Conservation (phyloP, 92 coral and sea anemone genomes). For the Phenganax subtilis region DNA sequence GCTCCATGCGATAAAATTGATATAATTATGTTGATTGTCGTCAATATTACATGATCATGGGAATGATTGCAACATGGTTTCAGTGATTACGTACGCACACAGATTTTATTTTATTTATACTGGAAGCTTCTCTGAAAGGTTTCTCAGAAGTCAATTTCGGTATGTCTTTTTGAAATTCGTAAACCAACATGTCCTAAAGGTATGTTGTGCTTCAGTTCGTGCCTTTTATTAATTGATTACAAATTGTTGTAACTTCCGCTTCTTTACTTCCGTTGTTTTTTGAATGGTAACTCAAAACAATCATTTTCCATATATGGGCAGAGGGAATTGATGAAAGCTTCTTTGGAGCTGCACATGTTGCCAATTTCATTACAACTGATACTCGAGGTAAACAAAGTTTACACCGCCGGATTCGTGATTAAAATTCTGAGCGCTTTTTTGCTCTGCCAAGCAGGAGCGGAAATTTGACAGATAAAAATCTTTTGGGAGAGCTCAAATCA, state of each 20-base stretch:
- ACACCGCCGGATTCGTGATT: not conserved
- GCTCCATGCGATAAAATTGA: not conserved
- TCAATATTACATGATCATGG: not conserved
- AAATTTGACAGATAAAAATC: not conserved
- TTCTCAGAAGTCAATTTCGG: no score
- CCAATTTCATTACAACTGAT: slow-evolving; percentile 10
- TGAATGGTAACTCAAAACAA: slow-evolving; percentile 19
- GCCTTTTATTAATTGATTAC: not conserved
- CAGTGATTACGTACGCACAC: no score
- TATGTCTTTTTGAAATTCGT: no score
- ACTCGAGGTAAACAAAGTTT: slow-evolving; percentile 9
- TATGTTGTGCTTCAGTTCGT: no score
- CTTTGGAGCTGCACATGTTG: slow-evolving; percentile 19
- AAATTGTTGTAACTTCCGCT: not conserved
- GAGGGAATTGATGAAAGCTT: slow-evolving; percentile 10
- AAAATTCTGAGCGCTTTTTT: not conserved
- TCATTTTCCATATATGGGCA: not conserved
- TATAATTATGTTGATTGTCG: not conserved
- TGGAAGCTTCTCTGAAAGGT: no score
- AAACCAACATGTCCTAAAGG: no score
- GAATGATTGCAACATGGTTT: not conserved
- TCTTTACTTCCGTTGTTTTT: slow-evolving; percentile 17
- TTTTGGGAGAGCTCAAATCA: not conserved
- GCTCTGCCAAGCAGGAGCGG: not conserved
- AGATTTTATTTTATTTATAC: no score